Conservation (phyloP, 2,888 invertebrate genomes). For the Pterobdella sp. region DNA sequence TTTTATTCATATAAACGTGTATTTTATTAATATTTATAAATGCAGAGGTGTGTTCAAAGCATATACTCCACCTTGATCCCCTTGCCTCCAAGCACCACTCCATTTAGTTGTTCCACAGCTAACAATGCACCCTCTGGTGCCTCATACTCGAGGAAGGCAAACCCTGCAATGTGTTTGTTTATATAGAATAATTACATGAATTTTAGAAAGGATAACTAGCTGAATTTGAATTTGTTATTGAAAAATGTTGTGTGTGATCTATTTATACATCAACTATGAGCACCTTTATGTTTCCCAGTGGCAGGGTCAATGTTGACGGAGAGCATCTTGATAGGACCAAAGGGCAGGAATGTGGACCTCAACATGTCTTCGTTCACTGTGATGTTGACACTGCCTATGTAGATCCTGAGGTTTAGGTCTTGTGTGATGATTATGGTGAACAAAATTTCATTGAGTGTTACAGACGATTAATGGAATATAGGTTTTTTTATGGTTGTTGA, state of each 20-base stretch:
- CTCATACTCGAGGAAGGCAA: constrained; percentile 18
- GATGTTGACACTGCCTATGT: constrained; percentile 20
- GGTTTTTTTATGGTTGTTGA: too few relatives aligned
- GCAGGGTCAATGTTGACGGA: neutral
- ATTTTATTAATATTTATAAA: neutral
- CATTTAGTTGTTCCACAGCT: constrained; percentile 13
- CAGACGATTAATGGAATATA: too few relatives aligned
- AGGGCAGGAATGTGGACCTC: neutral
- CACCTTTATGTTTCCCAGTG: constrained; percentile 11
- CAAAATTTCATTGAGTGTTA: neutral
- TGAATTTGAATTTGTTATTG: too few relatives aligned
- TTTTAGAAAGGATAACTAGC: too few relatives aligned
- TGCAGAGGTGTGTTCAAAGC: neutral
- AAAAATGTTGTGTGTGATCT: too few relatives aligned
- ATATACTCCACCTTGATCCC: constrained; percentile 2
- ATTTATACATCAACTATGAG: neutral
- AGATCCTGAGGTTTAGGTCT: constrained; percentile 1
- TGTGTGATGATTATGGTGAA: constrained; percentile 1
- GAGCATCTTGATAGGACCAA: constrained; percentile 18
- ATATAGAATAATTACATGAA: too few relatives aligned
- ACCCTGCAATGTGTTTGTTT: too few relatives aligned
- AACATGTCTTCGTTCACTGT: constrained; percentile 15
- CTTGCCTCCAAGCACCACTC: constrained; percentile 4
- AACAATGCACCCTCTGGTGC: neutral
- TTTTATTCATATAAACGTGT: too few relatives aligned